Evolutionary conservation across 2,797 vertebrate species (phyloP).

Genomic region (Syngnathus rostellatus): DNA sequence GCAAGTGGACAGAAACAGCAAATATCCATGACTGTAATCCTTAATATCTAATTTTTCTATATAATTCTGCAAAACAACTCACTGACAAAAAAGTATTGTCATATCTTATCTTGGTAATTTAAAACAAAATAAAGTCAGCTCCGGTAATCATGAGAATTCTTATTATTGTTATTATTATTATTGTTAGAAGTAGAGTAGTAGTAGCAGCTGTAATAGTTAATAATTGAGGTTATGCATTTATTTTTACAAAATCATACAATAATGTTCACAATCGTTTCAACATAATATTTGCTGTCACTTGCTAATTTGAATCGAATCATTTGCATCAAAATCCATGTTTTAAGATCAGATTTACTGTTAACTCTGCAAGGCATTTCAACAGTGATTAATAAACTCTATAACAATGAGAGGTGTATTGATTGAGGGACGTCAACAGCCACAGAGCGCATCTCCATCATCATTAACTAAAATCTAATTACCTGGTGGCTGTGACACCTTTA

Average conservation of each 20-base stretch:
- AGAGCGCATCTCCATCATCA: conserved; percentile 37
- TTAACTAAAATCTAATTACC: conserved; percentile 37
- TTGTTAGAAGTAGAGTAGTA: too few species aligned
- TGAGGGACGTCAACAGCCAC: conserved; percentile 19
- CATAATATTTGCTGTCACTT: neutral
- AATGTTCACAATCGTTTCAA: neutral
- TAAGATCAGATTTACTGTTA: neutral
- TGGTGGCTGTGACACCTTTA: conserved; percentile 21
- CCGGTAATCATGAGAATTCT: neutral
- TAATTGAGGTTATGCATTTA: neutral
- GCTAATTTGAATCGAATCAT: neutral
- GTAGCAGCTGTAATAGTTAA: too few species aligned
- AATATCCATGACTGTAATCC: too few species aligned
- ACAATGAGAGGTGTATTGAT: conserved; percentile 27
- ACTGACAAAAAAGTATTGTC: neutral
- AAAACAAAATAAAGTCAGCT: neutral
- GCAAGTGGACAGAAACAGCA: too few species aligned
- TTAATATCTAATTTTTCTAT: too few species aligned
- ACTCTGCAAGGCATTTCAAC: neutral
- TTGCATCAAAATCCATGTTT: neutral
- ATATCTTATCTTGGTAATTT: neutral
- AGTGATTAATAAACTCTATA: conserved; percentile 34
- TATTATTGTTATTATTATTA: neutral
- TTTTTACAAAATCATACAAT: neutral
- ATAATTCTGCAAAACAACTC: too few species aligned